Percentiles rank a stretch among this genome's conserved stretches.
Evolutionary conservation across 2,888 invertebrate species (phyloP).

Genomic region (Gastracanthus pulcherrimus): DNA sequence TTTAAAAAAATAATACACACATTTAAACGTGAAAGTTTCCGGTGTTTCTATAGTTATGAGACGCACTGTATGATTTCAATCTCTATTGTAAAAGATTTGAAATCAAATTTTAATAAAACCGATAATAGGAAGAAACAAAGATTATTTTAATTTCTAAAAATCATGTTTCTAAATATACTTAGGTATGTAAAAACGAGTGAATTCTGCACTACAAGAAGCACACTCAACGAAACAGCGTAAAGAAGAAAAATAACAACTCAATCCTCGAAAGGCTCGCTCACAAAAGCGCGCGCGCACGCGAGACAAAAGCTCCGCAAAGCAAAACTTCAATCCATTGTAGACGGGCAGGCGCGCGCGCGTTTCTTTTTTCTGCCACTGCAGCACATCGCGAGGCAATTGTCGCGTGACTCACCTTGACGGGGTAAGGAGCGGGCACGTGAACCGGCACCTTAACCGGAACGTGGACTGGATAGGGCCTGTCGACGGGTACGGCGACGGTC

Average conservation of each 20-base stretch:
- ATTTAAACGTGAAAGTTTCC: too few species aligned
- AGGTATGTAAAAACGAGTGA: too few species aligned
- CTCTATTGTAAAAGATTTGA: too few species aligned
- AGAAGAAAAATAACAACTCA: neutral
- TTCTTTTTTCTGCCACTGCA: neutral
- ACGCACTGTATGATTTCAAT: too few species aligned
- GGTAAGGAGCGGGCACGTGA: constrained; percentile 79
- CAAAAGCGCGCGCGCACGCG: neutral
- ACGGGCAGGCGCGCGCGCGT: neutral
- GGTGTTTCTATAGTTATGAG: too few species aligned
- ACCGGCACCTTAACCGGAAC: constrained; percentile 80
- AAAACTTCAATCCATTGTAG: neutral
- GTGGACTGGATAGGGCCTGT: constrained; percentile 78
- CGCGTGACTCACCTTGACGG: constrained; percentile 75
- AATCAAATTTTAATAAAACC: too few species aligned
- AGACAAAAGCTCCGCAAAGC: neutral
- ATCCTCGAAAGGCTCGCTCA: neutral
- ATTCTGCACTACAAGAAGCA: too few species aligned
- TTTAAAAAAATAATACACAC: too few species aligned
- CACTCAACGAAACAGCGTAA: neutral
- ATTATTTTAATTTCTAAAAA: too few species aligned
- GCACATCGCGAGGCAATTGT: neutral
- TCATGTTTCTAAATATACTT: too few species aligned
- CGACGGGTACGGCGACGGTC: constrained; percentile 78
- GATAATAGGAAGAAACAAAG: too few species aligned